Conservation (phyloP, 2,797 vertebrate species). For the Taeniopygia guttata region DNA sequence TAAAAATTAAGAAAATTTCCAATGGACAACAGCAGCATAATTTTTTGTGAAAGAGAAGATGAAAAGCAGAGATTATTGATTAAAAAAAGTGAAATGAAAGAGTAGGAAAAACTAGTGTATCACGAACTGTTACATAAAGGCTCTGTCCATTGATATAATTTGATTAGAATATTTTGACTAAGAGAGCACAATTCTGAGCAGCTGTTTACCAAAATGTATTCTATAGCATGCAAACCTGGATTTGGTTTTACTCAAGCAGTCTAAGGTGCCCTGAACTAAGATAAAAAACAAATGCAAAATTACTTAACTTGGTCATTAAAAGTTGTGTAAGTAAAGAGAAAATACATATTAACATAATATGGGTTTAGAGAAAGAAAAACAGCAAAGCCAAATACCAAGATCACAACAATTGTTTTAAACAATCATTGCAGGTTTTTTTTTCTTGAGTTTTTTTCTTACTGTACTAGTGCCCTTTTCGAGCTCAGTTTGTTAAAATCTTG, state of each 20-base stretch:
- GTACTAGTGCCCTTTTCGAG: neutral
- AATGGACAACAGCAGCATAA: neutral
- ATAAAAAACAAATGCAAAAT: neutral
- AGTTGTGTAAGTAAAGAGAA: neutral
- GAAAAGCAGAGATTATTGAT: neutral
- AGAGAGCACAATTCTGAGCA: neutral
- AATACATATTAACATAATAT: neutral
- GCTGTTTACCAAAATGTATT: neutral
- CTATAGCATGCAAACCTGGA: neutral
- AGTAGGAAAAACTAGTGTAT: neutral
- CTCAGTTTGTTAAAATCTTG: neutral
- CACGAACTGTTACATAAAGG: neutral
- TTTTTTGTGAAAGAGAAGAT: neutral
- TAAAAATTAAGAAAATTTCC: neutral
- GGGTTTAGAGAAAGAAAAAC: neutral
- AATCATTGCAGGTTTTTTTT: too few relatives aligned
- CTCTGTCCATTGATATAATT: neutral
- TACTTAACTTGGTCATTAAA: neutral
- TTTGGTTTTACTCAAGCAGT: neutral
- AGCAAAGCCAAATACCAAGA: neutral
- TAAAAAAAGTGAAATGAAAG: neutral
- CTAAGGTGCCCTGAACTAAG: neutral
- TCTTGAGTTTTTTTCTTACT: neutral
- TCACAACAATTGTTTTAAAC: neutral
- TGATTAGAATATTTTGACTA: neutral